Evolutionary conservation across 2,888 invertebrate species (phyloP).

Genomic region (Acanthosepion esculentum): DNA sequence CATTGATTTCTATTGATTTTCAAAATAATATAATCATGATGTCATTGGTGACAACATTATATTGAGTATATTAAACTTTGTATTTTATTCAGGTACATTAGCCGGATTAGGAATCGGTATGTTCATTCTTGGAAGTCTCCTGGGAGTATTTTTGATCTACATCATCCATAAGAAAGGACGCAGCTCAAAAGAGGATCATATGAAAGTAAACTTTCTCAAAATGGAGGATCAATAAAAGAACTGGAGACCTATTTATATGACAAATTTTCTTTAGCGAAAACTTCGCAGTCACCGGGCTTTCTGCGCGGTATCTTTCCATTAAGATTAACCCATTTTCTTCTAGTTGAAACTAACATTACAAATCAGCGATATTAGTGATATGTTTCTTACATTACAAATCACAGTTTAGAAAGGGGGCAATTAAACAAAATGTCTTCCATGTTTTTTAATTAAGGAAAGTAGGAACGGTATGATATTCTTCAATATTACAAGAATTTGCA

Average conservation of each 20-base stretch:
- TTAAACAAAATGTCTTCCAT: not conserved
- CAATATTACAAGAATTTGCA: no score
- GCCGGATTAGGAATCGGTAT: not conserved
- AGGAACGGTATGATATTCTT: no score
- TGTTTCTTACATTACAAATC: no score
- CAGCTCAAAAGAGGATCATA: not conserved
- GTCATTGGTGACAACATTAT: not conserved
- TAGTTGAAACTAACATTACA: not conserved
- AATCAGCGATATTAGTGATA: no score
- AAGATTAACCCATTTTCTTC: not conserved
- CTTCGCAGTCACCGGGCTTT: not conserved
- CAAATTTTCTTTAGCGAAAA: not conserved
- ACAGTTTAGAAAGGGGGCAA: not conserved
- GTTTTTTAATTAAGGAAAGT: not conserved
- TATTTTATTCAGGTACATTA: not conserved
- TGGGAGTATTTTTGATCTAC: not conserved
- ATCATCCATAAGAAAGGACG: not conserved
- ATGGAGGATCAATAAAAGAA: not conserved
- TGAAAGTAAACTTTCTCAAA: conserved; percentile 6
- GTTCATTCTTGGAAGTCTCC: not conserved
- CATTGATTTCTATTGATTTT: no score
- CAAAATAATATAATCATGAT: not conserved
- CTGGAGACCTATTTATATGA: not conserved
- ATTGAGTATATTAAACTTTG: not conserved
- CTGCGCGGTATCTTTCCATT: not conserved